phyloP scores from a whole-genome alignment of 2,797 vertebrate genomes.

The Sternotherus odoratus region DNA sequence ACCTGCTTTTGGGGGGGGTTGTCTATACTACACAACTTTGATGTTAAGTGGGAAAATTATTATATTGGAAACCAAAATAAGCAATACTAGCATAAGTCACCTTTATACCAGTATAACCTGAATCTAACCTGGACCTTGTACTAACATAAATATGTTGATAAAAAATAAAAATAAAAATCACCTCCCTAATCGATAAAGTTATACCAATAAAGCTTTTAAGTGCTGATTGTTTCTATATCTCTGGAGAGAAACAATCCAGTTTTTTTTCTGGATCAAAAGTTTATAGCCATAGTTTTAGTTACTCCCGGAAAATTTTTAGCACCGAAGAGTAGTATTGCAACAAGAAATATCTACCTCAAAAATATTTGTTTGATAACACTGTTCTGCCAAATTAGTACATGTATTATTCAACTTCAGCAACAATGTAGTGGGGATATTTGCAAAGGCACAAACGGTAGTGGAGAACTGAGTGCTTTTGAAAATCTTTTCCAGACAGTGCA shows the following conservation, averaged over 20 bases:
- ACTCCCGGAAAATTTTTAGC: background rate
- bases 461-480: background rate
- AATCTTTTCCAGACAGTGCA: background rate
- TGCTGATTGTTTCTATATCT: background rate
- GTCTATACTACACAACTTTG: background rate
- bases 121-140: too few relatives aligned
- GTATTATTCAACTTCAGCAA: background rate
- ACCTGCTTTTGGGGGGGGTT: accelerated
- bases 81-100: accelerated
- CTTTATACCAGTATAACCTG: background rate
- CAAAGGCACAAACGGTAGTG: background rate
- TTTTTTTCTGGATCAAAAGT: background rate
- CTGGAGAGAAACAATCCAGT: background rate
- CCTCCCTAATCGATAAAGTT: background rate
- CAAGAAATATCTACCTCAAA: background rate
- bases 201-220: background rate
- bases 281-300: accelerated
- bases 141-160: too few relatives aligned
- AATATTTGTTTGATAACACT: background rate
- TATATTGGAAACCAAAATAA: background rate
- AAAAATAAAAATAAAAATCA: background rate
- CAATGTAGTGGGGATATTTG: accelerated
- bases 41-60: background rate
- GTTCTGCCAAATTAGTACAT: background rate
- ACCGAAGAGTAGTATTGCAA: background rate